These are phyloP conservation scores for Drosophila kepulauana DNA, from an alignment of 1,140 invertebrate species.

Conservation along the genomic window DNA sequence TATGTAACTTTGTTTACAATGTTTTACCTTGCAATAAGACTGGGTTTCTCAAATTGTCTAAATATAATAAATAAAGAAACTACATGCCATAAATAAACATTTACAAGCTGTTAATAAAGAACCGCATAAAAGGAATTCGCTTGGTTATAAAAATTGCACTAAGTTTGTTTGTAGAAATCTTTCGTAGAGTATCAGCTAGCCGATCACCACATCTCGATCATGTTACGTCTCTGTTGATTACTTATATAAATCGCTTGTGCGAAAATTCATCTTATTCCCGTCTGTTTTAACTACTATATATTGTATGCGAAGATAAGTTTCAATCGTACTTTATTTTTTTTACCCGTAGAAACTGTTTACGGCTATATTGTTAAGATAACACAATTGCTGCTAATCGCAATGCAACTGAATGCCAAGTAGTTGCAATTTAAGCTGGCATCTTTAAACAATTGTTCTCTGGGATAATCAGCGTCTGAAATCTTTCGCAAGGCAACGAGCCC, in stretches of 20 bases:
- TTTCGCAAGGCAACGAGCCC: background rate
- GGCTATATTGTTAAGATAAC: slow-evolving; percentile 1
- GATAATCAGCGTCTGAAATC: background rate
- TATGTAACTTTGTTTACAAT: too few species aligned
- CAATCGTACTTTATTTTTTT: background rate
- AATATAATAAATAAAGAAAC: too few species aligned
- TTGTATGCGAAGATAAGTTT: slow-evolving; percentile 4
- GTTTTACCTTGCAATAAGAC: too few species aligned
- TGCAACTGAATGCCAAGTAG: slow-evolving; percentile 8
- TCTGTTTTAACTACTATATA: background rate
- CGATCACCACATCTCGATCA: slow-evolving; percentile 2
- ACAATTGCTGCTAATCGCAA: slow-evolving; percentile 8
- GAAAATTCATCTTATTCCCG: slow-evolving; percentile 42
- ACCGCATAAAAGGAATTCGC: too few species aligned
- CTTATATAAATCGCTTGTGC: slow-evolving; percentile 56
- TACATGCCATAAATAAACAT: too few species aligned
- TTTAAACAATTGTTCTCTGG: background rate
- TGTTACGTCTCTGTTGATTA: slow-evolving; percentile 10
- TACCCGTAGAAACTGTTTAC: background rate
- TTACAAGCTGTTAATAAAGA: too few species aligned
- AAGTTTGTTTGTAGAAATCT: background rate
- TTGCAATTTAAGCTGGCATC: slow-evolving; percentile 5
- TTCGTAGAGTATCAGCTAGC: background rate
- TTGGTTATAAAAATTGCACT: too few species aligned
- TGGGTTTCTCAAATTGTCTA: too few species aligned